Evolutionary conservation across 1,140 invertebrate species (phyloP).

Genomic region (Orius insidiosus): DNA sequence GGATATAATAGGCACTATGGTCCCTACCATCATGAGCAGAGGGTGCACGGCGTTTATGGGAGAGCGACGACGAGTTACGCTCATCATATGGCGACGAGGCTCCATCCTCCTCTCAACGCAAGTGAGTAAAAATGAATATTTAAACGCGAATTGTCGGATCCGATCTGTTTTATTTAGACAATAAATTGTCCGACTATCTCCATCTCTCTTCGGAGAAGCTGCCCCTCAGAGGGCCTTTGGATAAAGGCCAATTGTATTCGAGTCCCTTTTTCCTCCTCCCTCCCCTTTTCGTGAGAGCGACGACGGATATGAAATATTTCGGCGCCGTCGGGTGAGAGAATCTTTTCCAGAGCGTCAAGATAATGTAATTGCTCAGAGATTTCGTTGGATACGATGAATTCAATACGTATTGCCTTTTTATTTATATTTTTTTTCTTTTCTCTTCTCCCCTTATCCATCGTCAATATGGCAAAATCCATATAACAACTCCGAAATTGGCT

Average conservation of each 20-base stretch:
- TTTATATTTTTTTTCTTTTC: too few species aligned
- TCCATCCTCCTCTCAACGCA: constrained; percentile 12
- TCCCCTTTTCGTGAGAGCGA: too few species aligned
- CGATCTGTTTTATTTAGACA: not conserved
- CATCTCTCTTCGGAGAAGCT: too few species aligned
- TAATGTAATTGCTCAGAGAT: constrained; percentile 9
- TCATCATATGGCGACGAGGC: constrained; percentile 7
- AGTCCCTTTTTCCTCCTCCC: not conserved
- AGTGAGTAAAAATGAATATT: constrained; percentile 9
- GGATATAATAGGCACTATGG: constrained; percentile 12
- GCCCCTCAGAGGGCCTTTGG: constrained; percentile 1
- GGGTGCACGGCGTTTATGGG: constrained; percentile 6
- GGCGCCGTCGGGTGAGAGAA: constrained; percentile 4
- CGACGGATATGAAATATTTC: constrained; percentile 11
- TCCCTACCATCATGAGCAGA: constrained; percentile 8
- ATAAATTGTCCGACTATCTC: constrained; percentile 4
- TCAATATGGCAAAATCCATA: too few species aligned
- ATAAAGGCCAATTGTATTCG: constrained; percentile 11
- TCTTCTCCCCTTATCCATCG: too few species aligned
- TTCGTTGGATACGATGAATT: not conserved
- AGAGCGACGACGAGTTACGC: constrained; percentile 5
- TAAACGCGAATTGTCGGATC: not conserved
- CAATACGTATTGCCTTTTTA: too few species aligned
- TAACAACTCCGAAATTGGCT: too few species aligned
- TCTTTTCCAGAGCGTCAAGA: constrained; percentile 11